Evolutionary conservation across 2,113 vertebrate genomes (phyloP), one percentile per base, ranked within the genome.

Genomic region (Parus major): DNA sequence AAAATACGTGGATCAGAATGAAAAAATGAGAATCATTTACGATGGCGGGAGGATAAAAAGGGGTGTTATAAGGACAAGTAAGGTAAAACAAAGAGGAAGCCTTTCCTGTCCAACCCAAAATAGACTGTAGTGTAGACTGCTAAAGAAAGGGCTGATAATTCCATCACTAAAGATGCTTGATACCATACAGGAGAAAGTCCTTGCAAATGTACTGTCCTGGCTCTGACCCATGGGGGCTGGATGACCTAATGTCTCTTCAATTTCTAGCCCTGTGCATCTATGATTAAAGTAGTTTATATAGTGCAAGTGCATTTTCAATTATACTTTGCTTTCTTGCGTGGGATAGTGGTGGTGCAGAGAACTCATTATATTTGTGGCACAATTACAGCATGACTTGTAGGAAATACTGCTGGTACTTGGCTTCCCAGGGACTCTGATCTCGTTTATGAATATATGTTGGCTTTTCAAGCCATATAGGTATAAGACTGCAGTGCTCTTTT

Each of bases 231-330:
- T 80, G 78, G 46, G 39, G 69, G 36, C 52, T 78, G 73, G 78
- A 88, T 96, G 94, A 96, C 90, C 91, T 93, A 90, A 96, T 44
- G 84, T 94, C 86, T 96, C 78, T 94, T 94, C 72, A 92, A 92
- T 92, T 96, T 95, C 90, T 91, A 93, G 75, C 92, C 87, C 41
- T 85, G 73, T 94, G 80, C 77, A 65, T 89, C 90, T 95, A 12
- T 96, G 92, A 96, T 95, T 97, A 88, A 93, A 92, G 83, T n/a
- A 82, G 81, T 91, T 96, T 93, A 64, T 96, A 91, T 92, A 95
- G 75, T 82, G 56, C 78, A 83, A 94, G 92, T 44, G 63, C 80
- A 92, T 95, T 97, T 96, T 87, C 93, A 95, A 77, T 96, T 96
- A 92, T 72, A 93, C 69, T 92, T 86, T 88, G 79, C 90, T 71